Evolutionary conservation across 2,797 vertebrate species (phyloP), one percentile per base, ranked within the genome.

Genomic region (Chelidonichthys spinosus): DNA sequence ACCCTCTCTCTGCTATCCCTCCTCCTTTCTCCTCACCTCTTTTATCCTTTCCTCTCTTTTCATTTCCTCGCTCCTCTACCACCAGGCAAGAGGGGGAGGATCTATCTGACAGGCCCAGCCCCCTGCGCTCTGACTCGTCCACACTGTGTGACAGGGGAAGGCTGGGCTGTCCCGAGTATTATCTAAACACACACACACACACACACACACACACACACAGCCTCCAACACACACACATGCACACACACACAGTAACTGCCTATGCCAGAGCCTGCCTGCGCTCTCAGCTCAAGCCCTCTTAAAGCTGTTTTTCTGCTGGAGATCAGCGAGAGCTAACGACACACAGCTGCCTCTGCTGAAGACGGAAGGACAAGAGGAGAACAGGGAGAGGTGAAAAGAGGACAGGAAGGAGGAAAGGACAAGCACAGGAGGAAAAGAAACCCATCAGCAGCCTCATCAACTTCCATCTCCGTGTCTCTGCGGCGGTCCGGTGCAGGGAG

Each of bases 131-230:
- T 91, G 89, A 94, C 93, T 93, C 91, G 93, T 76, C 75, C 74
- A 59, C 76, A 52, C 65, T 67, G 85, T 85, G 88, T 93, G 91
- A 92, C 92, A 90, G 85, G 78, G 90, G 81, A 87, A 93, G 87
- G 90, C 90, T 90, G 88, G 93, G 93, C 92, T 92, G 93, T 93
- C 89, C 92, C 87, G 32, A 90, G 90, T 86, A 83, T 94, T 93
- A 94, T 92, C 93, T 90, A 89, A 90, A 85, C 84, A 86, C 87
- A 36, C 75, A 64, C 85, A 62, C 71, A 66, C 77, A 44, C 58
- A 74, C 64, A 69, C 53, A 42, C 71, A 44, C 63, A 64, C 69
- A 79, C 82, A 74, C 79, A 79, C 83, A 66, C 79, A 72, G 25
- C 25, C 25, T 25, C 25, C 25, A 25, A 25, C 74, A 69, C 79